Evolutionary conservation across 2,797 vertebrate species (phyloP).

Genomic region (Peromyscus eremicus): DNA sequence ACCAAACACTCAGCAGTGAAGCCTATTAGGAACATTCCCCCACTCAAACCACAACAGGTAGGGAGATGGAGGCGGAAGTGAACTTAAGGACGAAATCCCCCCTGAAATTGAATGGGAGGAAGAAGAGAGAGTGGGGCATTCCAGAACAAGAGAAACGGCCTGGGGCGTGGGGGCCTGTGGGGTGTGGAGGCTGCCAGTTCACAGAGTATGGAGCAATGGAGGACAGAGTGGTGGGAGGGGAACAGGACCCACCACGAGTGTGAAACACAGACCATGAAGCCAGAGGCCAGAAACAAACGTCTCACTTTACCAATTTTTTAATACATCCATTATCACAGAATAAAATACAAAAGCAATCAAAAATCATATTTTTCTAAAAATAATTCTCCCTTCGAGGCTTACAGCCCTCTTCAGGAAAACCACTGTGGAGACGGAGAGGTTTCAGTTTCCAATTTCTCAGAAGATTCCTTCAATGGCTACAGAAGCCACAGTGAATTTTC

Average conservation of each 20-base stretch:
- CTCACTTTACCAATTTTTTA: conserved; percentile 51
- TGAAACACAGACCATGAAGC: neutral
- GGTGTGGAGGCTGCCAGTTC: neutral
- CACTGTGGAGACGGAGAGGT: neutral
- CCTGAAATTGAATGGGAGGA: neutral
- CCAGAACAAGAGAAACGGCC: neutral
- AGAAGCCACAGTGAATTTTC: neutral
- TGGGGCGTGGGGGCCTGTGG: too few relatives aligned
- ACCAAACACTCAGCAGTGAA: neutral
- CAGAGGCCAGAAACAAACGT: neutral
- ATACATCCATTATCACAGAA: conserved; percentile 13
- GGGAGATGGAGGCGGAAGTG: fast-evolving
- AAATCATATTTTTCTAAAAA: conserved; percentile 66
- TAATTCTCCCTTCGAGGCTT: conserved; percentile 1
- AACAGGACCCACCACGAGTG: neutral
- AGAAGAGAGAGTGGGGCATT: neutral
- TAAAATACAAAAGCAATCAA: conserved; percentile 75
- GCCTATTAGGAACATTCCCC: neutral
- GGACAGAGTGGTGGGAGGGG: fast-evolving
- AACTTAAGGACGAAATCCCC: too few relatives aligned
- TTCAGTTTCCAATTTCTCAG: neutral
- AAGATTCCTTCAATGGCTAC: neutral
- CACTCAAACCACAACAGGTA: neutral
- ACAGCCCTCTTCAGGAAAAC: neutral
- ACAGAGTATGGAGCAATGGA: fast-evolving